phyloP scores from a whole-genome alignment of 2,797 vertebrate species.

The Parambassis ranga region DNA sequence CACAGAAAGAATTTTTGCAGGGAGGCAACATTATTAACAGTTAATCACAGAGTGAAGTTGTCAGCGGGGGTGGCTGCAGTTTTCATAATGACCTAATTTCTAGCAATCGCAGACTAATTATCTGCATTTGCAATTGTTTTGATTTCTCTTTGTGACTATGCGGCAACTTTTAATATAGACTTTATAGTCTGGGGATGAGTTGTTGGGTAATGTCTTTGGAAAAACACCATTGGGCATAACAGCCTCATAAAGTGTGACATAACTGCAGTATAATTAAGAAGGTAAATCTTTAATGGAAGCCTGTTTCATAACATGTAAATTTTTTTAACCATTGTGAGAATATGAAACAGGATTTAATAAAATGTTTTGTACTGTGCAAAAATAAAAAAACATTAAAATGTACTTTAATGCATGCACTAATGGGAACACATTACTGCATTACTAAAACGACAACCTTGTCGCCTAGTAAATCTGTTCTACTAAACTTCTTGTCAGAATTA shows the following conservation, averaged over 20 bases:
- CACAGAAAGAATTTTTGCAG: slow-evolving; percentile 22
- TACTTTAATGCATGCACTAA: too few relatives aligned
- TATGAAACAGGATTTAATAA: too few relatives aligned
- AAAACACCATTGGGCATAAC: slow-evolving; percentile 36
- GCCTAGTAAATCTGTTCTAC: too few relatives aligned
- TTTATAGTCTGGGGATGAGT: slow-evolving; percentile 52
- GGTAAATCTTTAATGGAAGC: slow-evolving; percentile 47
- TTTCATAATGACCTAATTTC: slow-evolving; percentile 72
- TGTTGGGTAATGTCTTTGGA: slow-evolving; percentile 26
- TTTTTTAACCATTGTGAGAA: too few relatives aligned
- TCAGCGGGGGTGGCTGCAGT: slow-evolving; percentile 62
- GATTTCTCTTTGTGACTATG: slow-evolving; percentile 54
- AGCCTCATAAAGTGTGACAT: slow-evolving; percentile 45
- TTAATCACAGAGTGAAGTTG: slow-evolving; percentile 64
- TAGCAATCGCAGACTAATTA: slow-evolving; percentile 70
- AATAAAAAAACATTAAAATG: too few relatives aligned
- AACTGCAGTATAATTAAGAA: slow-evolving; percentile 49
- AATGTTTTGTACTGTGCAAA: too few relatives aligned
- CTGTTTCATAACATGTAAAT: background rate
- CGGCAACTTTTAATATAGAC: slow-evolving; percentile 45
- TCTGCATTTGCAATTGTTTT: slow-evolving; percentile 59
- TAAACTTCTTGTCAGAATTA: too few relatives aligned
- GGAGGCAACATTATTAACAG: slow-evolving; percentile 57
- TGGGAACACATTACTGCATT: too few relatives aligned
- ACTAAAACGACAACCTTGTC: too few relatives aligned